Conservation (phyloP, 2,797 vertebrate species). For the Microcaecilia unicolor region DNA sequence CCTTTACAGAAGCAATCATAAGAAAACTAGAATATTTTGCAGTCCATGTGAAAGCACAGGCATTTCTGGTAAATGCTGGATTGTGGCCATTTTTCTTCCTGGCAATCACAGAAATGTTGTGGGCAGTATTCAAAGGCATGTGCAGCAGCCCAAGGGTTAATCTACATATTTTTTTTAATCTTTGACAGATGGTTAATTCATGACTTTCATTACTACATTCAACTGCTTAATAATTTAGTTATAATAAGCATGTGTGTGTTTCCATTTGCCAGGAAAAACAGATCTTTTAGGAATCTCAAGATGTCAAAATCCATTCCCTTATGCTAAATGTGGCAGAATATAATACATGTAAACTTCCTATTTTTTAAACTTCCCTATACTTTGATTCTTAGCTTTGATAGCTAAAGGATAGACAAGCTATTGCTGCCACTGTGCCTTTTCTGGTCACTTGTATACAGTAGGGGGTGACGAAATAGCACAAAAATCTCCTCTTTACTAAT, state of each 20-base stretch:
- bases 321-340: slow-evolving; percentile 5
- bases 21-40: slow-evolving; percentile 11
- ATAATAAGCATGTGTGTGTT: slow-evolving; percentile 15
- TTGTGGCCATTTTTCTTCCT: slow-evolving; percentile 4
- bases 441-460: too few relatives aligned
- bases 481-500: too few relatives aligned
- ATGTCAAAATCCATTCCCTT: slow-evolving; percentile 6
- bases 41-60: slow-evolving; percentile 6
- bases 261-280: slow-evolving; percentile 28
- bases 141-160: slow-evolving; percentile 20
- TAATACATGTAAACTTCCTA: slow-evolving; percentile 6
- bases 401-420: too few relatives aligned
- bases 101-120: slow-evolving; percentile 19
- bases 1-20: slow-evolving; percentile 1
- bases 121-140: slow-evolving; percentile 12
- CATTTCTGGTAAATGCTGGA: slow-evolving; percentile 2
- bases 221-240: slow-evolving; percentile 29
- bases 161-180: slow-evolving; percentile 20
- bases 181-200: slow-evolving; percentile 34
- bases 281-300: slow-evolving; percentile 18
- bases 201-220: slow-evolving; percentile 33
- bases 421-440: too few relatives aligned
- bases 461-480: too few relatives aligned
- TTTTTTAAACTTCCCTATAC: not conserved
- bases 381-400: too few relatives aligned